Conservation (phyloP, 2,888 invertebrate genomes). For the Unio pictorum region DNA sequence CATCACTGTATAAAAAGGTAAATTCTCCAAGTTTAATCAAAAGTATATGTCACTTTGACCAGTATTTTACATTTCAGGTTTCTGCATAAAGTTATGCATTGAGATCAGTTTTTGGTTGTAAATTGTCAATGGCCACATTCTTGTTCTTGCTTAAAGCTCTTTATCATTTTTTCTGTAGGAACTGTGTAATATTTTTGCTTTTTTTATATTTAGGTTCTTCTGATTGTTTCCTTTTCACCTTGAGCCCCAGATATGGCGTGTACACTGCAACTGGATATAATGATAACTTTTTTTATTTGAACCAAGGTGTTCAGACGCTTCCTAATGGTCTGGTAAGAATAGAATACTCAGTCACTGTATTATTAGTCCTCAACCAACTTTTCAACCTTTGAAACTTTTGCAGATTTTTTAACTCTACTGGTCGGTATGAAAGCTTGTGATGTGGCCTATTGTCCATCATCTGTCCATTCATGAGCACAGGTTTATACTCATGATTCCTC, state of each 20-base stretch:
- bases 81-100: too few relatives aligned
- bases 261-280: slow-evolving; percentile 88
- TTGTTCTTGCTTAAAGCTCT: slow-evolving; percentile 1
- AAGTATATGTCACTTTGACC: too few relatives aligned
- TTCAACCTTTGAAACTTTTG: too few relatives aligned
- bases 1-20: too few relatives aligned
- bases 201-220: slow-evolving; percentile 75
- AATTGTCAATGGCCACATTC: not conserved
- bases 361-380: not conserved
- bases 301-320: slow-evolving; percentile 91
- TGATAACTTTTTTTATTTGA: slow-evolving; percentile 92
- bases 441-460: not conserved
- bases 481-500: too few relatives aligned
- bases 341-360: not conserved
- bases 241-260: slow-evolving; percentile 85
- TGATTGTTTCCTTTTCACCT: slow-evolving; percentile 86
- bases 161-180: not conserved
- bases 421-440: not conserved
- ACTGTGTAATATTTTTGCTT: not conserved
- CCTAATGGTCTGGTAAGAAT: slow-evolving; percentile 86
- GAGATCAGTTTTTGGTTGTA: too few relatives aligned
- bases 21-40: too few relatives aligned
- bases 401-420: not conserved
- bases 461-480: not conserved
- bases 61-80: too few relatives aligned